Evolutionary conservation across 1,140 invertebrate species (phyloP), one percentile per base, ranked within the genome.

Genomic region (Thalassaphorura encarpata): DNA sequence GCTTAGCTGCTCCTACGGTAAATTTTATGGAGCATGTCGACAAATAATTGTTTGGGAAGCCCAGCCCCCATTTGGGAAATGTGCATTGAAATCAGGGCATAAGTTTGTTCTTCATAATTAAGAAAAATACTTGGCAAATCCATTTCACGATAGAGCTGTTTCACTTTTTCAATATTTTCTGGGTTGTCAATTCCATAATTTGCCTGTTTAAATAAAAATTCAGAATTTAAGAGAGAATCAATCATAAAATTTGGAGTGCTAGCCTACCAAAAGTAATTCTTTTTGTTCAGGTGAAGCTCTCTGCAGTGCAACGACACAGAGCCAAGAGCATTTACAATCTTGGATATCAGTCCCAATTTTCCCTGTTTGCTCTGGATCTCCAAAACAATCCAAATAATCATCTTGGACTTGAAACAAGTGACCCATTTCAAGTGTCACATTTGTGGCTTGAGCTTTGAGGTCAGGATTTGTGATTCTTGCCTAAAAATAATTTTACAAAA

Each of bases 281-380:
- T 76, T 78, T 69, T 97, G 91, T 26, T 80, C 73, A 0, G 78
- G 72, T 62, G 79, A 82, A 33, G 82, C 86, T 55, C 82, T 78
- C 69, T 90, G 83, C 48, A 97, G 73, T 18, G 93, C 91, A 18
- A 90, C 83, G 16, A 94, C 87, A 16, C 87, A 80, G 21, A 98
- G 73, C 95, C 95, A 98, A 1, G 89, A 83, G 72, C 95, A 98
- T 77, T 98, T 98, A 27, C 91, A 91, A 64, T 95, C 89, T 71
- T 85, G 77, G 60, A 98, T 96, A 68, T 98, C 94, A 2, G 83
- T 92, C 26, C 79, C 79, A 23, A 79, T 71, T 66, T 83, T 83
- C 11, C 81, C 81, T 23, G 76, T 80, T 3, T 78, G 69, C 29
- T 69, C 66, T 13, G 73, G 71, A 65, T 80, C 73, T 2, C 80